Evolutionary conservation across 2,113 vertebrate genomes (phyloP).

Genomic region (Corythaeola cristata): DNA sequence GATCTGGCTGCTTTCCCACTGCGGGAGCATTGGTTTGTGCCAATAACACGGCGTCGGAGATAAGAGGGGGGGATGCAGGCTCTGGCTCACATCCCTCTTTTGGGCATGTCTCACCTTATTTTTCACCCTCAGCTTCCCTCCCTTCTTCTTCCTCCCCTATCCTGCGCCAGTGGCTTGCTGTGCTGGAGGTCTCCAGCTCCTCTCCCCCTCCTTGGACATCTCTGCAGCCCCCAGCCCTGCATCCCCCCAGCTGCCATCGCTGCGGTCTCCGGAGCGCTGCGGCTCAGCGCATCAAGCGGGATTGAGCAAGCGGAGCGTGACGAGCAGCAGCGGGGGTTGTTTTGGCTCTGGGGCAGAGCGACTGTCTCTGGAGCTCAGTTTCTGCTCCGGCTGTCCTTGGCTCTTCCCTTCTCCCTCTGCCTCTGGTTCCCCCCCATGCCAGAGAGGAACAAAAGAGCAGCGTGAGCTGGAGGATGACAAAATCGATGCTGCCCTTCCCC

Average conservation of each 20-base stretch:
- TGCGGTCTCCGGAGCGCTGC: rapidly evolving
- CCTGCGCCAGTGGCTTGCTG: rapidly evolving
- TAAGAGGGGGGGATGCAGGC: rapidly evolving
- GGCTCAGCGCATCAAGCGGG: not conserved
- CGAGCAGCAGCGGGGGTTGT: not conserved
- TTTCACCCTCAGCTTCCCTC: not conserved
- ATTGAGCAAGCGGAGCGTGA: not conserved
- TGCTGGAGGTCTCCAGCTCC: not conserved
- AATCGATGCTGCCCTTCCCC: not conserved
- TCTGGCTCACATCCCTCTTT: not conserved
- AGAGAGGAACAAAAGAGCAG: not conserved
- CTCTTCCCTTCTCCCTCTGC: not conserved
- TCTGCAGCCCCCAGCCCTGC: not conserved
- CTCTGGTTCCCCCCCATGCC: not conserved
- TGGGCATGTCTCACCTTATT: not conserved
- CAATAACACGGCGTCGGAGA: rapidly evolving
- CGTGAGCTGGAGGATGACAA: rapidly evolving
- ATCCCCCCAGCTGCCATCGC: not conserved
- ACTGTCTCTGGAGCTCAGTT: constrained; percentile 3
- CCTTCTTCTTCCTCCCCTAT: not conserved
- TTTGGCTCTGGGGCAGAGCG: not conserved
- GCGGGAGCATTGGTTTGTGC: rapidly evolving
- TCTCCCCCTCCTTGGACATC: not conserved
- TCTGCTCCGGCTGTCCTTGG: not conserved
- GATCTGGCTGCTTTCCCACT: not conserved